Evolutionary conservation across 2,113 vertebrate genomes (phyloP), one percentile per base, ranked within the genome.

Genomic region (Phylloscopus trochiloides): DNA sequence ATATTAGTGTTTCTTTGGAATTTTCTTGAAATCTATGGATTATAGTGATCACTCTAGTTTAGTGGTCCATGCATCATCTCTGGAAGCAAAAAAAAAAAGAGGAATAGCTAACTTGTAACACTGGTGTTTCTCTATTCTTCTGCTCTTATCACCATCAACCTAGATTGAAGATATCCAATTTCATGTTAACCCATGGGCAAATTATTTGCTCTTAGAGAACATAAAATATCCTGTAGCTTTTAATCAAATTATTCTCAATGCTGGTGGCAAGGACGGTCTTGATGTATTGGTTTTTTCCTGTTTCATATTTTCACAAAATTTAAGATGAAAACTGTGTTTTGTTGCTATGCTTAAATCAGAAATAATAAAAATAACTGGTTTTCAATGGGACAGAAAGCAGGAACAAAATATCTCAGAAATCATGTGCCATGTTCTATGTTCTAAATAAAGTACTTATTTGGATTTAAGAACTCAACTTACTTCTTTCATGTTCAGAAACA

Each of bases 201-300:
- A 52, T 21, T 54, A 15, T 62, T 50, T 92, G 2, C 2, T 84
- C 32, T 74, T 32, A 87, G 51, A 78, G 5, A 74, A 85, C 71
- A 82, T 59, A n/a, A 81, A 77, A 78, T 62, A 78, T 67, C 34
- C 19, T 85, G 31, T 67, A 88, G 9, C 9, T 92, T 87, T 67
- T 52, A 72, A 51, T 38, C 10, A 43, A 32, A 25, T 75, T 85
- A 1, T 67, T 82, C 32, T 87, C 36, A 74, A 50, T 63, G 29
- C 2, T 7, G 28, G 10, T 54, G 26, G 8, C 12, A 67, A 87
- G 7, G 22, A 32, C 10, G 51, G 3, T 36, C 12, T 38, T 75
- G 65, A 63, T 1, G 0, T 21, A 34, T 40, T 85, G 29, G 0
- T 7, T 63, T 81, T 15, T 51, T 59, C 7, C 14, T 63, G 1